Evolutionary conservation across 2,113 vertebrate species (phyloP).

Genomic region (Pyxicephalus adspersus): DNA sequence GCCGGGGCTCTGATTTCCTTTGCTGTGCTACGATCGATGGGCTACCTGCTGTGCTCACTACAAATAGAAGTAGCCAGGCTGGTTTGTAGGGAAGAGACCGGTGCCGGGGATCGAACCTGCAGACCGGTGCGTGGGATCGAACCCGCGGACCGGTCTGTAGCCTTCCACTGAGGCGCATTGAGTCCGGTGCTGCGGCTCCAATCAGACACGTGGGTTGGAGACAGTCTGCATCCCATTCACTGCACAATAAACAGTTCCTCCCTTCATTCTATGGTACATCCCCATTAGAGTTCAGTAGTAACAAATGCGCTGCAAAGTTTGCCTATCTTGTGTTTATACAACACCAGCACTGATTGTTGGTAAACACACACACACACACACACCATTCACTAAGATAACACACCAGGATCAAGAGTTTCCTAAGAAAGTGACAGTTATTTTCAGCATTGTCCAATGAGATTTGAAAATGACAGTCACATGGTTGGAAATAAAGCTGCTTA

Average conservation of each 20-base stretch:
- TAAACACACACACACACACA: no score
- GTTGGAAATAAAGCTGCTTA: no score
- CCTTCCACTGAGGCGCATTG: not conserved
- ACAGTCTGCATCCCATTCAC: constrained; percentile 7
- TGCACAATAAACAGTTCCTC: constrained; percentile 30
- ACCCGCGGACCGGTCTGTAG: not conserved
- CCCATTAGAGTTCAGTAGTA: not conserved
- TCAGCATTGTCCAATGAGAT: no score
- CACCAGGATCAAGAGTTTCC: no score
- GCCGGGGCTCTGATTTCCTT: not conserved
- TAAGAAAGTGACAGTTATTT: no score
- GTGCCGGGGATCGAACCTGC: constrained; percentile 29
- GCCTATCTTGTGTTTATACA: no score
- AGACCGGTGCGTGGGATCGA: constrained; percentile 46
- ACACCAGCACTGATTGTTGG: no score
- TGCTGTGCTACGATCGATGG: not conserved
- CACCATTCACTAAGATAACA: no score
- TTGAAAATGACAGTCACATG: no score
- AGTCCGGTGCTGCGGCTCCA: not conserved
- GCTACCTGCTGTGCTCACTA: not conserved
- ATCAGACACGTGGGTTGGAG: constrained; percentile 49
- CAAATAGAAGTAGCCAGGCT: not conserved
- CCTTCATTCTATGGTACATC: not conserved
- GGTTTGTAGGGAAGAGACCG: constrained; percentile 15
- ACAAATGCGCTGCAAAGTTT: not conserved